These are phyloP conservation scores for Amaurobius ferox DNA, from an alignment of 2,888 invertebrate species.

Conservation along the genomic window DNA sequence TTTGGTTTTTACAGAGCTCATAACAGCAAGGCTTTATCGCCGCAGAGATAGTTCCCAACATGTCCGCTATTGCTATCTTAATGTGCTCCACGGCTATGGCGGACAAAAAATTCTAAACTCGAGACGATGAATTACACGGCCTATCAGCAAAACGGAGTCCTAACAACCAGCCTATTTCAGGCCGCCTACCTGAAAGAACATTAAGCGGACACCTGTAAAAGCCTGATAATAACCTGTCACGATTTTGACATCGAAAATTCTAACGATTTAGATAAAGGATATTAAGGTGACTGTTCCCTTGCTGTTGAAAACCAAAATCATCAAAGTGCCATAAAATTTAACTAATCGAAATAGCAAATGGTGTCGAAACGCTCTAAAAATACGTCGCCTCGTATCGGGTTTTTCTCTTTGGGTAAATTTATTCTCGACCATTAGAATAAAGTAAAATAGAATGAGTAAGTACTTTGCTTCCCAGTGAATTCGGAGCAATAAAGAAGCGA, in stretches of 20 bases:
- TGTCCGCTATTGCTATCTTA: constrained; percentile 60
- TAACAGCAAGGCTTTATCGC: constrained; percentile 62
- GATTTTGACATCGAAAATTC: constrained; percentile 30
- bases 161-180: constrained; percentile 51
- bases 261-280: constrained; percentile 59
- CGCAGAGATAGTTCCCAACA: constrained; percentile 42
- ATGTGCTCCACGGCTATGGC: constrained; percentile 61
- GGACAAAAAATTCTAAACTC: constrained; percentile 58
- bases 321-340: constrained; percentile 46
- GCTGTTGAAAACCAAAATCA: constrained; percentile 33
- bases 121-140: constrained; percentile 63
- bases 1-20: constrained; percentile 71
- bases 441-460: background rate
- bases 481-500: background rate
- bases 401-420: background rate
- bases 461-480: background rate
- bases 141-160: constrained; percentile 44
- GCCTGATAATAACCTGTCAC: constrained; percentile 46
- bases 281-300: constrained; percentile 7
- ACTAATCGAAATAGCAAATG: constrained; percentile 30
- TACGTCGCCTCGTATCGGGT: background rate
- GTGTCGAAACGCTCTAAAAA: background rate
- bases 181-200: constrained; percentile 61
- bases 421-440: background rate
- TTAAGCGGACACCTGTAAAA: constrained; percentile 66